These are phyloP conservation scores for Lepisosteus osseus DNA, from an alignment of 2,113 vertebrate genomes.

Conservation along the genomic window DNA sequence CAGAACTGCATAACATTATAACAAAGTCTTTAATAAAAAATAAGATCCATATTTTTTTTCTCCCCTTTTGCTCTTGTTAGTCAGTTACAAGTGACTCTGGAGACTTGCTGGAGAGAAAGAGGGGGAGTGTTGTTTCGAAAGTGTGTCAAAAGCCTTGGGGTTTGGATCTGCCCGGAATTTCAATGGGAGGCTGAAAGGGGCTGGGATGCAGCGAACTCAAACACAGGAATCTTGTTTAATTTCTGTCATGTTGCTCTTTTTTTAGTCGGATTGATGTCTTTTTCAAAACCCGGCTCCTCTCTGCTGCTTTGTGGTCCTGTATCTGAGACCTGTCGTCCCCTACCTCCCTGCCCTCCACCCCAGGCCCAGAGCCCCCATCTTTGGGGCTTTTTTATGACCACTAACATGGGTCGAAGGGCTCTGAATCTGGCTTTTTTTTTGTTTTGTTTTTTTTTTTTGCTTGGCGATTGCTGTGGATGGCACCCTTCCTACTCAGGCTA, in stretches of 20 bases:
- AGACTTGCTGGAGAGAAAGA: conserved; percentile 72
- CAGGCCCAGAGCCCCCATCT: background rate
- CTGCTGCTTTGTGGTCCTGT: conserved; percentile 59
- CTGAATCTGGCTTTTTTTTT: conserved; percentile 62
- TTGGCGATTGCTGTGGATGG: background rate
- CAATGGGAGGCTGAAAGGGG: conserved; percentile 75
- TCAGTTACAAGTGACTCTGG: conserved; percentile 70
- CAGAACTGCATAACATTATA: conserved; percentile 38
- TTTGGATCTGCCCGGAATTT: conserved; percentile 87
- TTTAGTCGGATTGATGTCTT: conserved; percentile 74
- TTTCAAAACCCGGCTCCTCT: conserved; percentile 70
- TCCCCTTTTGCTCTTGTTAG: conserved; percentile 51
- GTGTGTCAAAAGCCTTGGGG: conserved; percentile 85
- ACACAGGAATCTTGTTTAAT: conserved; percentile 83
- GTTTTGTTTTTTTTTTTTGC: conserved; percentile 34
- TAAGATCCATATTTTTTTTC: conserved; percentile 31
- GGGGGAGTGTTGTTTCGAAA: conserved; percentile 80
- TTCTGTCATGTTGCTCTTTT: conserved; percentile 79
- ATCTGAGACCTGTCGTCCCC: conserved; percentile 39
- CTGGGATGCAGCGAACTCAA: conserved; percentile 75
- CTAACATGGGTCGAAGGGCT: conserved; percentile 61
- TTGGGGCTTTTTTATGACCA: conserved; percentile 35
- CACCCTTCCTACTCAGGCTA: conserved; percentile 15
- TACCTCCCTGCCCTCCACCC: conserved; percentile 51
- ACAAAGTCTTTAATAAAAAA: conserved; percentile 49